Percentiles rank a stretch among this genome's conserved stretches.
Conservation (phyloP, 2,113 vertebrate genomes). For the Lamprotornis superbus region DNA sequence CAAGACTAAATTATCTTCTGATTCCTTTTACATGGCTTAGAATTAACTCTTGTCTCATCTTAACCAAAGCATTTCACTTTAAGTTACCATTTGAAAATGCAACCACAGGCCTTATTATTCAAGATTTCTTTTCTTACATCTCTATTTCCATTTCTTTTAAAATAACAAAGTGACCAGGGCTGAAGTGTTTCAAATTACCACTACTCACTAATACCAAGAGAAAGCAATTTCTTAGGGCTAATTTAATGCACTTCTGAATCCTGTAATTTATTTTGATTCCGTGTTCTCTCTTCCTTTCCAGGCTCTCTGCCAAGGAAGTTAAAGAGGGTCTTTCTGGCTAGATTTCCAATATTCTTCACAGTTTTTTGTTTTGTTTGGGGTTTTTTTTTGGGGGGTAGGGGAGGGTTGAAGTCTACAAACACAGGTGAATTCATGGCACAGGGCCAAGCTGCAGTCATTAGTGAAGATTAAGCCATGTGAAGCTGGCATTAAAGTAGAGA, state of each 20-base stretch:
- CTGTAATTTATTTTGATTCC: conserved; percentile 59
- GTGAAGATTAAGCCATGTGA: background rate
- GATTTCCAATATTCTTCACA: conserved; percentile 36
- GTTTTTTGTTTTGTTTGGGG: background rate
- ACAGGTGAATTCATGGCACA: conserved; percentile 3
- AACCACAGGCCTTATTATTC: background rate
- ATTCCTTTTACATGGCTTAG: background rate
- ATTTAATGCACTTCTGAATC: conserved; percentile 58
- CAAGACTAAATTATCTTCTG: background rate
- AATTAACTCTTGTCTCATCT: background rate
- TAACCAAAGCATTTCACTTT: background rate
- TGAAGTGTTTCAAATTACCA: conserved; percentile 35
- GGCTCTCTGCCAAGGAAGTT: conserved; percentile 43
- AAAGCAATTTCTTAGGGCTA: conserved; percentile 53
- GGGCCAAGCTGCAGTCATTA: background rate
- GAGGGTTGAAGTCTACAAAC: background rate
- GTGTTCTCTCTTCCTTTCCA: conserved; percentile 31
- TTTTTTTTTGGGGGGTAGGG: background rate
- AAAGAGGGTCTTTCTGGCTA: conserved; percentile 21
- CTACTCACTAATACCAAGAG: conserved; percentile 22
- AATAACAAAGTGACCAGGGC: background rate
- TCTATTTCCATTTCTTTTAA: conserved; percentile 12
- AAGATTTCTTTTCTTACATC: background rate
- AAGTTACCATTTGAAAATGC: background rate
- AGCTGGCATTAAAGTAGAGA: background rate